Conservation (phyloP, 2,113 vertebrate genomes). For the Ranitomeya variabilis region DNA sequence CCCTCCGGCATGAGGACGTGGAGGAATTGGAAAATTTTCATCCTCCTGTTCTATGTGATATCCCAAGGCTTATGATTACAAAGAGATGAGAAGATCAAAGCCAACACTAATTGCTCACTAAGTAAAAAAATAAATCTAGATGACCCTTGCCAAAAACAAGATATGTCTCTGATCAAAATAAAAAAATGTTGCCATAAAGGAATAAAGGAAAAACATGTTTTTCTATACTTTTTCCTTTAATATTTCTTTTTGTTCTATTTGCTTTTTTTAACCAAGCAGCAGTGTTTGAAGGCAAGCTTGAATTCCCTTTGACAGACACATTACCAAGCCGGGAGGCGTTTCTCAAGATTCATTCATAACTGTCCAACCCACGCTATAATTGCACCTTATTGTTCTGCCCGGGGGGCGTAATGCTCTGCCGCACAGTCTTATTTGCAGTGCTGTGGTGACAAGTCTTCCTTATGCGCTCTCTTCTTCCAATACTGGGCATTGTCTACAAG, state of each 20-base stretch:
- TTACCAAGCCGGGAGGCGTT: constrained; percentile 57
- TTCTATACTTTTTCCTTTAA: neutral
- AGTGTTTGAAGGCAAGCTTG: constrained; percentile 45
- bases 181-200: neutral
- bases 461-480: constrained; percentile 33
- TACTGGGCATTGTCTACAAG: constrained; percentile 32
- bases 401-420: constrained; percentile 29
- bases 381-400: constrained; percentile 57
- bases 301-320: constrained; percentile 57
- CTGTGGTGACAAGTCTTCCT: constrained; percentile 48
- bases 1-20: constrained; percentile 46
- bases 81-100: constrained; percentile 39
- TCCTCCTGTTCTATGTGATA: constrained; percentile 49
- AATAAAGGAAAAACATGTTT: neutral
- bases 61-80: constrained; percentile 54
- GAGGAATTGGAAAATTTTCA: constrained; percentile 42
- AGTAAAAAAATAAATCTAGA: constrained; percentile 19
- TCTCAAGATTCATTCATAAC: constrained; percentile 57
- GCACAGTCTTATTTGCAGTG: constrained; percentile 48
- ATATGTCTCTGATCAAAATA: neutral
- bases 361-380: constrained; percentile 57
- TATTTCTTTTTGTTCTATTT: neutral
- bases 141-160: constrained; percentile 38
- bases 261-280: constrained; percentile 17
- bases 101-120: constrained; percentile 54